Conservation (phyloP, 2,888 invertebrate genomes). For the Rhagium mordax region DNA sequence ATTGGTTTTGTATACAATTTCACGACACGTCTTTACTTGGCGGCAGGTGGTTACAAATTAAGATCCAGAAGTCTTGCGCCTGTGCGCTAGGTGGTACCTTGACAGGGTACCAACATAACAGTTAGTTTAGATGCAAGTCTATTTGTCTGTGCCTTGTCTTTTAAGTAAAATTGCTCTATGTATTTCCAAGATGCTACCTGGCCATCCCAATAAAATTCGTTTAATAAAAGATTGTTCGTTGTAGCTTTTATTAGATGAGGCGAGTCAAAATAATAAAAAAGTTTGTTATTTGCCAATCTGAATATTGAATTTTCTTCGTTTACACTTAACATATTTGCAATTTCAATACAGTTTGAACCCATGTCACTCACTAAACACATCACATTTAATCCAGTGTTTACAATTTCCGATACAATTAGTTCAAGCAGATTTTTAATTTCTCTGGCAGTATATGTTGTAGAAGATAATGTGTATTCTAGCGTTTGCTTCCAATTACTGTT, state of each 20-base stretch:
- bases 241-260: constrained; percentile 1
- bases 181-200: background rate
- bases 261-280: constrained; percentile 9
- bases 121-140: background rate
- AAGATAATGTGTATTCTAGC: constrained; percentile 19
- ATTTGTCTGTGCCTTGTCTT: constrained; percentile 1
- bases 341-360: constrained; percentile 25
- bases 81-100: too few relatives aligned
- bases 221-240: background rate
- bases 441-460: constrained; percentile 3
- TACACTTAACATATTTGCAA: constrained; percentile 13
- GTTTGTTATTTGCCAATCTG: background rate
- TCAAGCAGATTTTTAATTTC: constrained; percentile 14
- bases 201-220: background rate
- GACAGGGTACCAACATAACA: too few relatives aligned
- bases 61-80: too few relatives aligned
- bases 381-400: constrained; percentile 8
- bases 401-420: background rate
- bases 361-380: constrained; percentile 20
- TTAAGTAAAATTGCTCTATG: background rate
- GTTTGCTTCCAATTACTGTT: constrained; percentile 18
- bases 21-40: too few relatives aligned
- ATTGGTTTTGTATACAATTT: too few relatives aligned
- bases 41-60: too few relatives aligned
- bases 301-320: background rate